Conservation (phyloP, 1,140 invertebrate genomes). For the Heliothis virescens region DNA sequence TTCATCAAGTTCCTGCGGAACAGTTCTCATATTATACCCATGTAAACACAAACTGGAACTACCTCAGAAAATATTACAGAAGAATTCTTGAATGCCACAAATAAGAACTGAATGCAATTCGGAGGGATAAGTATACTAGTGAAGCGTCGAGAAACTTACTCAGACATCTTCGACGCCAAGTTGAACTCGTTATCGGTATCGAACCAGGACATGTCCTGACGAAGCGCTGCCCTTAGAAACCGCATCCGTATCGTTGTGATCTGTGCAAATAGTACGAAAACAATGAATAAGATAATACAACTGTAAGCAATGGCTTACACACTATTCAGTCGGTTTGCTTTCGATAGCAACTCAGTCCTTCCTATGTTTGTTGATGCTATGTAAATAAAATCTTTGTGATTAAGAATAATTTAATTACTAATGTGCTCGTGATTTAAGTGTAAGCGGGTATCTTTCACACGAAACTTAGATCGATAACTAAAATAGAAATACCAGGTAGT, state of each 20-base stretch:
- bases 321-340: not conserved
- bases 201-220: slow-evolving; percentile 97
- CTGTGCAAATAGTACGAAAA: slow-evolving; percentile 75
- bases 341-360: not conserved
- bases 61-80: too few relatives aligned
- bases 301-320: not conserved
- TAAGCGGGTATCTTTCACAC: too few relatives aligned
- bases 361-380: slow-evolving; percentile 18
- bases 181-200: slow-evolving; percentile 95
- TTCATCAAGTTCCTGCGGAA: slow-evolving; percentile 93
- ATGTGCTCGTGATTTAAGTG: too few relatives aligned
- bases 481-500: too few relatives aligned
- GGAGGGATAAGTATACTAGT: too few relatives aligned
- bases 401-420: too few relatives aligned
- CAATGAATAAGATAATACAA: not conserved
- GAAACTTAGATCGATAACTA: too few relatives aligned
- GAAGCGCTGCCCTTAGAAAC: slow-evolving; percentile 91
- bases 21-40: not conserved
- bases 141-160: slow-evolving; percentile 88
- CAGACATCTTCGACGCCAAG: slow-evolving; percentile 94
- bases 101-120: too few relatives aligned
- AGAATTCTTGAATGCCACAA: too few relatives aligned
- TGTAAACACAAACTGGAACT: not conserved
- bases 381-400: too few relatives aligned
- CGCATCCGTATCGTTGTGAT: slow-evolving; percentile 90